Evolutionary conservation across 2,113 vertebrate genomes (phyloP).

Genomic region (Pedionomus torquatus): DNA sequence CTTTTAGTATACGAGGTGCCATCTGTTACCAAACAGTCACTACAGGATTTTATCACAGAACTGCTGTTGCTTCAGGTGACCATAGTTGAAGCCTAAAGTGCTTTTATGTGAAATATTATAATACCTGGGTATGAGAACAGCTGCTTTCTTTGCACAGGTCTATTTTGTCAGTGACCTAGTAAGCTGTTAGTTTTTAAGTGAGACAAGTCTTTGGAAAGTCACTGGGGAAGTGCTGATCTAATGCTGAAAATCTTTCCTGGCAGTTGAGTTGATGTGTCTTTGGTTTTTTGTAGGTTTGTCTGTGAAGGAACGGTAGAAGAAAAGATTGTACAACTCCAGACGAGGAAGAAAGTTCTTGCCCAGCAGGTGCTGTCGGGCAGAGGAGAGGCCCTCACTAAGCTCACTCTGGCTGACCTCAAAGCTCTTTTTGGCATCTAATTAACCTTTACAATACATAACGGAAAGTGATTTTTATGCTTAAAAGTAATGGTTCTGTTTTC

Average conservation of each 20-base stretch:
- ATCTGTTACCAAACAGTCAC: background rate
- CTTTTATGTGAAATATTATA: background rate
- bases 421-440: conserved; percentile 85
- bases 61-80: background rate
- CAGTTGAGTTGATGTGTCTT: background rate
- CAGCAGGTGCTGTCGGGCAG: conserved; percentile 90
- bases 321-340: conserved; percentile 90
- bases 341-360: conserved; percentile 90
- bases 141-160: background rate
- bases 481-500: background rate
- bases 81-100: background rate
- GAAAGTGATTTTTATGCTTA: background rate
- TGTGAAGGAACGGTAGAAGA: conserved; percentile 94
- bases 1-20: background rate
- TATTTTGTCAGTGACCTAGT: background rate
- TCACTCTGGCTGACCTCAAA: conserved; percentile 90
- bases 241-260: background rate
- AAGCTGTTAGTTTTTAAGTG: background rate
- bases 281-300: conserved; percentile 82
- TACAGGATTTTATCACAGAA: background rate
- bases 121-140: background rate
- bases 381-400: conserved; percentile 81
- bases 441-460: background rate
- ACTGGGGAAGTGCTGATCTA: background rate
- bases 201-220: background rate